Base-by-base conservation (phyloP, 2,888 invertebrate genomes). In the Drosophila diplacantha region DNA sequence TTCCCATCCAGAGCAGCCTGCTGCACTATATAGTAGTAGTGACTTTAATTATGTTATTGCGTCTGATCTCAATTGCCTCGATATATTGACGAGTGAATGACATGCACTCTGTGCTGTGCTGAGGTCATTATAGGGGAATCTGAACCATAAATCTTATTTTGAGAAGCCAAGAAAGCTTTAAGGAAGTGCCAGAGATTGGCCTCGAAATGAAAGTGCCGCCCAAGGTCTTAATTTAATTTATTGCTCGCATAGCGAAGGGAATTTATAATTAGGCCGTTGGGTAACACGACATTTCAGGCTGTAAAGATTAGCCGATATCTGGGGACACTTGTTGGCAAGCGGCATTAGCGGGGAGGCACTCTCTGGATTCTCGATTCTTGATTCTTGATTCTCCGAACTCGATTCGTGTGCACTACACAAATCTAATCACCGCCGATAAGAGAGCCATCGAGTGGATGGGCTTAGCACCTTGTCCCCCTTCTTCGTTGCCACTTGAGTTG, bases 381-480 rank as follows among this genome's bases (percentile, higher is more conserved):
- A 35, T 35, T 5, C 22, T 29, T 8, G 29, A n/a, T 24, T 22
- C 56, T n/a, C 37, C 43, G 3, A 2, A 22, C 22, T 29, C 12
- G 29, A n/a, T 24, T 22, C 56, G 37, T 43, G 32, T 37, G 31
- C 43, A 31, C 14, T 11, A 20, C 20, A 16, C 39, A 20, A 64
- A 55, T 66, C 65, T 65, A 58, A 67, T 67, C 65, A 32, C 14
- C 11, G 1, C 2, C 22, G 68, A 67, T 66, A 52, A 51, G 35
- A 16, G 9, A 16, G 11, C n/a, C 35, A 14, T 55, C 52, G 20
- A 65, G 67, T 57, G 57, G 22, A 7, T 46, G 14, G 29, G 18
- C 2, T 46, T 16, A 38, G 31, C 24, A 24, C 43, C 32, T 59
- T 18, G 44, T 26, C 58, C 59, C 32, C 37, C 18, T 44, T 44